Evolutionary conservation across 2,113 vertebrate genomes (phyloP).

Genomic region (Phyllopteryx taeniolatus): DNA sequence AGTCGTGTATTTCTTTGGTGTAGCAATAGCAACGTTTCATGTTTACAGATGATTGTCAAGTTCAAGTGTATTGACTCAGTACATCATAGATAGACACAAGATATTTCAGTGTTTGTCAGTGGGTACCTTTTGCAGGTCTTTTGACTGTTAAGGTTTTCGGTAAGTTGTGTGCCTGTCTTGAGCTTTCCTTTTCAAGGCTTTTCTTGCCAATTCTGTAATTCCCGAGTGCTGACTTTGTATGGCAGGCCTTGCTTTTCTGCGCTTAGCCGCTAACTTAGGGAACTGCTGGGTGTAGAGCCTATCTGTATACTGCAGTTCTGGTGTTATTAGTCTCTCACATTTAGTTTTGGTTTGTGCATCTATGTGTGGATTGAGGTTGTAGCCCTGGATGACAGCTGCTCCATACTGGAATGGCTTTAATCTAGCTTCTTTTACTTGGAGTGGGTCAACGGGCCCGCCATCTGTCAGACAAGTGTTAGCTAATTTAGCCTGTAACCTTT

Average conservation of each 20-base stretch:
- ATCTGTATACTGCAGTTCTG: slow-evolving; percentile 81
- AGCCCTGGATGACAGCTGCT: slow-evolving; percentile 79
- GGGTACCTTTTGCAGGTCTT: slow-evolving; percentile 3
- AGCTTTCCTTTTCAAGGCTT: background rate
- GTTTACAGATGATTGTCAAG: background rate
- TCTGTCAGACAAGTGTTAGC: slow-evolving; percentile 73
- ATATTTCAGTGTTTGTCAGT: background rate
- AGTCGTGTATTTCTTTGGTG: too few species aligned
- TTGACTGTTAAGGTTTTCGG: slow-evolving; percentile 5
- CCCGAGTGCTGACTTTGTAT: background rate
- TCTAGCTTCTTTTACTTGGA: slow-evolving; percentile 56
- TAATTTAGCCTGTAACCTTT: slow-evolving; percentile 61
- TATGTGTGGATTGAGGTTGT: slow-evolving; percentile 74
- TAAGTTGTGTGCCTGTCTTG: slow-evolving; percentile 7
- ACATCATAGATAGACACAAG: background rate
- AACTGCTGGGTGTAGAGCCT: slow-evolving; percentile 76
- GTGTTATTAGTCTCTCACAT: slow-evolving; percentile 75
- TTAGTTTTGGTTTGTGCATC: slow-evolving; percentile 44
- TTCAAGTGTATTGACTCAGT: background rate
- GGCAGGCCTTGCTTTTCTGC: background rate
- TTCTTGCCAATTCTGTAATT: background rate
- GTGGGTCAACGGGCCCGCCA: slow-evolving; percentile 50
- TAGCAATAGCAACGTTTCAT: too few species aligned
- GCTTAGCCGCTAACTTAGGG: slow-evolving; percentile 58
- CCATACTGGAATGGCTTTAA: slow-evolving; percentile 82